phyloP scores from a whole-genome alignment of 2,888 invertebrate species.

The Oxycera nigricornis region DNA sequence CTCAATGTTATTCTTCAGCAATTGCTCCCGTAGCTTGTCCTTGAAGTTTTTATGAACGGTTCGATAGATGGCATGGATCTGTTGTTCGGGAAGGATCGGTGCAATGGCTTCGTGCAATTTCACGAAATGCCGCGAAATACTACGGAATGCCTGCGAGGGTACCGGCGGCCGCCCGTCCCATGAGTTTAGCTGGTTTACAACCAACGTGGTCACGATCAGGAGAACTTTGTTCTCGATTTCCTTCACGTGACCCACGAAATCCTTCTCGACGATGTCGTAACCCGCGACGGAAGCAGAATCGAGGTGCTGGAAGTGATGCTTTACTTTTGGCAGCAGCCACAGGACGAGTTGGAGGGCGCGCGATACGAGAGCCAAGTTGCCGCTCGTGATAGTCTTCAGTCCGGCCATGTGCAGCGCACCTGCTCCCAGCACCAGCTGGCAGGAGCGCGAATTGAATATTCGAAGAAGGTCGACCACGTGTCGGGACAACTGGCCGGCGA shows the following conservation, averaged over 20 bases:
- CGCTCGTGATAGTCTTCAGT: constrained; percentile 91
- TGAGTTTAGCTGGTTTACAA: constrained; percentile 78
- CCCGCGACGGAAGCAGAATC: constrained; percentile 62
- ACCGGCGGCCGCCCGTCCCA: constrained; percentile 97
- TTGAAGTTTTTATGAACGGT: constrained; percentile 87
- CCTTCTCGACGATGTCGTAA: constrained; percentile 77
- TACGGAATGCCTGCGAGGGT: constrained; percentile 88
- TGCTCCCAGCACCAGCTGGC: constrained; percentile 94
- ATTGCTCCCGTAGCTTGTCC: constrained; percentile 82
- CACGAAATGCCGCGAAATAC: constrained; percentile 85
- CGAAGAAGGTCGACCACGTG: constrained; percentile 88
- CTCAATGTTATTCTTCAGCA: constrained; percentile 84
- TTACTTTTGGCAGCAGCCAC: constrained; percentile 79
- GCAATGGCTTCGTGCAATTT: constrained; percentile 91
- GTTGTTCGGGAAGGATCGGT: constrained; percentile 79
- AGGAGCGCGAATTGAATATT: constrained; percentile 86
- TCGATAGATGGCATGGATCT: constrained; percentile 78
- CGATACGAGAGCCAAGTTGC: constrained; percentile 87
- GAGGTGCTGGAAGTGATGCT: constrained; percentile 71
- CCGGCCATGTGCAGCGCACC: constrained; percentile 96
- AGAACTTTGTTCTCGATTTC: constrained; percentile 93
- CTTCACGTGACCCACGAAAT: constrained; percentile 86
- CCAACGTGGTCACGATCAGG: constrained; percentile 84
- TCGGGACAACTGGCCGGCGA: constrained; percentile 81
- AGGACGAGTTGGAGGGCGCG: constrained; percentile 82